Evolutionary conservation across 2,888 invertebrate species (phyloP).

Genomic region (Tridacna crocea): DNA sequence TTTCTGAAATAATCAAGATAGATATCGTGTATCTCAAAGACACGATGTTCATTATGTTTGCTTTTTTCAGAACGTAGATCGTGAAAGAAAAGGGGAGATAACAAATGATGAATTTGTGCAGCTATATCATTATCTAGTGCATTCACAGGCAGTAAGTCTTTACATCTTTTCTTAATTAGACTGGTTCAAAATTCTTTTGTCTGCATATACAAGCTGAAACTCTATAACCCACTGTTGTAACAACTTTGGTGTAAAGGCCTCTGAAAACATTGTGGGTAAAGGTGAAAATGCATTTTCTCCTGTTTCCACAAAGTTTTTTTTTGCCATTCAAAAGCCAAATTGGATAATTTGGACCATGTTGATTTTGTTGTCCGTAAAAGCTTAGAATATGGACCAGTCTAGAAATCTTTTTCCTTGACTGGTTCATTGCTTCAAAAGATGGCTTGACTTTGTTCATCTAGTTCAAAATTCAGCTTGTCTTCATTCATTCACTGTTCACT

Average conservation of each 20-base stretch:
- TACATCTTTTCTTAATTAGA: neutral
- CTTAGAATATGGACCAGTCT: too few species aligned
- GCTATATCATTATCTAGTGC: conserved; percentile 93
- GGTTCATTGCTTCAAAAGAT: neutral
- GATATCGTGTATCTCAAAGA: too few species aligned
- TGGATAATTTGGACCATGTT: too few species aligned
- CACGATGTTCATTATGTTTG: too few species aligned
- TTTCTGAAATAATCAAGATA: too few species aligned
- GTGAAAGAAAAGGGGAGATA: conserved; percentile 89
- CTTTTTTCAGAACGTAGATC: conserved; percentile 93
- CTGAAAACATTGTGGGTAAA: conserved; percentile 2
- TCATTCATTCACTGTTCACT: too few species aligned
- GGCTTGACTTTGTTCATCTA: too few species aligned
- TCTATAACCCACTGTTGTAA: neutral
- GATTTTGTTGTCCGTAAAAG: too few species aligned
- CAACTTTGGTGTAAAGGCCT: neutral
- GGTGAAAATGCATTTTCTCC: neutral
- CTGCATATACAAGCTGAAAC: neutral
- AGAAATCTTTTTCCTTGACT: neutral
- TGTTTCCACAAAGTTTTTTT: neutral
- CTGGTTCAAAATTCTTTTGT: neutral
- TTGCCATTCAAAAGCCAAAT: too few species aligned
- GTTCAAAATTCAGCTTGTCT: too few species aligned
- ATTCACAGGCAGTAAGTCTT: conserved; percentile 90
- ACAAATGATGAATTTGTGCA: conserved; percentile 95